phyloP scores from a whole-genome alignment of 2,888 invertebrate genomes.

The Uropetala carovei region DNA sequence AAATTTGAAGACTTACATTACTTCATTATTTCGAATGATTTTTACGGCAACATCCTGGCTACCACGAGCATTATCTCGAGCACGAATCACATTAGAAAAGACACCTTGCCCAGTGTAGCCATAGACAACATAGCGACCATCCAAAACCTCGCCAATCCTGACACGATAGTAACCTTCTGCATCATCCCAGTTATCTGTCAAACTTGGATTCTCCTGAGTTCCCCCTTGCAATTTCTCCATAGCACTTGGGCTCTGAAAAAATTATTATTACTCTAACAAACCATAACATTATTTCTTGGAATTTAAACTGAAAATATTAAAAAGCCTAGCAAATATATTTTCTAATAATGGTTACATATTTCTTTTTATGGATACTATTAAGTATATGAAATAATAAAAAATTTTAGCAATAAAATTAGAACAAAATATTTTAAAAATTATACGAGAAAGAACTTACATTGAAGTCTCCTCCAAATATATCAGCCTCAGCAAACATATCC shows the following conservation, averaged over 20 bases:
- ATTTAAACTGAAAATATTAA: background rate
- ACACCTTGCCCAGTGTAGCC: conserved; percentile 99
- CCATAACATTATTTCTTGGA: conserved; percentile 54
- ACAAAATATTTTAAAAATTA: no score
- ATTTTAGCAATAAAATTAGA: conserved; percentile 65
- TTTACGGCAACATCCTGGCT: conserved; percentile 97
- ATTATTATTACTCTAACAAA: conserved; percentile 68
- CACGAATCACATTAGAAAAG: conserved; percentile 97
- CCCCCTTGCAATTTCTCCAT: conserved; percentile 74
- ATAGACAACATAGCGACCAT: conserved; percentile 94
- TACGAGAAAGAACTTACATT: conserved; percentile 78
- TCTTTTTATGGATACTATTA: background rate
- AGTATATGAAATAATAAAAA: conserved; percentile 65
- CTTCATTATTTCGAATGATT: conserved; percentile 98
- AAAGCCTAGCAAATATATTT: background rate
- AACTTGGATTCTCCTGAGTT: conserved; percentile 87
- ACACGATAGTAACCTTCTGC: conserved; percentile 99
- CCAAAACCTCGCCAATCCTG: conserved; percentile 94
- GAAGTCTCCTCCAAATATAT: conserved; percentile 86
- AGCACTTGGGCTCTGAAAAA: conserved; percentile 82
- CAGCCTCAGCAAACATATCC: conserved; percentile 96
- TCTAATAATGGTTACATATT: background rate
- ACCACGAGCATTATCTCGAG: conserved; percentile 91
- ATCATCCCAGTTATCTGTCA: conserved; percentile 99
- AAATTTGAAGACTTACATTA: conserved; percentile 84